A percentile compares a stretch with the other conserved stretches of the same genome.
Conservation (phyloP, 2,113 vertebrate species). For the Myotis brandtii region DNA sequence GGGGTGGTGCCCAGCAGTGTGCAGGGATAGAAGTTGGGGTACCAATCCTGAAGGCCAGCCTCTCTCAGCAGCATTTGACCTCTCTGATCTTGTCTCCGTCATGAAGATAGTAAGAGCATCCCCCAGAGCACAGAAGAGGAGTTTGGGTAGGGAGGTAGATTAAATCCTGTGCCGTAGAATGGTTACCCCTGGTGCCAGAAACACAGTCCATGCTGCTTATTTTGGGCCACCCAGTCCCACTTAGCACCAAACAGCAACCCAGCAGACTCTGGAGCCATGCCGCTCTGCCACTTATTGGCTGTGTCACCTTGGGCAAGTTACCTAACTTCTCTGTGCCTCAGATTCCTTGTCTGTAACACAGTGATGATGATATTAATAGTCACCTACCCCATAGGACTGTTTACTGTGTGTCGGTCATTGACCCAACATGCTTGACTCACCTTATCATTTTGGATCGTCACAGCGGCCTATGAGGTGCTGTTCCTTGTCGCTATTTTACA, state of each 20-base stretch:
- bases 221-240: background rate
- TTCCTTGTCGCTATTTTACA: background rate
- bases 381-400: background rate
- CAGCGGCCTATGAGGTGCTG: background rate
- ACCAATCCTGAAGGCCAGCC: background rate
- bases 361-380: background rate
- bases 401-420: background rate
- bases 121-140: background rate
- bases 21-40: background rate
- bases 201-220: no score
- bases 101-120: background rate
- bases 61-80: fast-evolving
- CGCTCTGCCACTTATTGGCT: background rate
- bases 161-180: background rate
- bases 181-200: background rate
- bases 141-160: background rate
- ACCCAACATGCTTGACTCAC: background rate
- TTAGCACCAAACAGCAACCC: background rate
- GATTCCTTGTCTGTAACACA: background rate
- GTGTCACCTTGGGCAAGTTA: background rate
- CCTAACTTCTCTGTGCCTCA: background rate
- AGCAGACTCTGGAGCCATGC: background rate
- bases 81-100: background rate
- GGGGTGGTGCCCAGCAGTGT: background rate
- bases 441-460: background rate